Conservation (phyloP, 1,140 invertebrate species). For the Drosophila oshimai region DNA sequence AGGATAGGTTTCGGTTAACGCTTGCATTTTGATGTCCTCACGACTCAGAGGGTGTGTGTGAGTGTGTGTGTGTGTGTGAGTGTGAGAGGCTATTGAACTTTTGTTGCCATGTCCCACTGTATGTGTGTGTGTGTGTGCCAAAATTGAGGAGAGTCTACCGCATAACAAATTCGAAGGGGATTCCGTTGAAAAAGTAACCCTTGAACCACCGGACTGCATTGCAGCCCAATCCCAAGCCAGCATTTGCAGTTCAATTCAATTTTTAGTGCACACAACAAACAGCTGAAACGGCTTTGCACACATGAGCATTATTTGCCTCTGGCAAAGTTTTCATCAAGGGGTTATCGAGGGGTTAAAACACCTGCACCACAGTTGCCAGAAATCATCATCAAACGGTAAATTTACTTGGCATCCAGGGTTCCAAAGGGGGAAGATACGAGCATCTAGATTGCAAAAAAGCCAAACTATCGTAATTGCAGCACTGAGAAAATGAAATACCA, state of each 20-base stretch:
- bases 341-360: constrained; percentile 36
- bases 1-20: constrained; percentile 79
- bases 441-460: not conserved
- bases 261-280: constrained; percentile 53
- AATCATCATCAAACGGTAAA: constrained; percentile 31
- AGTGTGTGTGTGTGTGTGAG: not conserved
- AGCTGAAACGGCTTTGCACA: constrained; percentile 44
- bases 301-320: constrained; percentile 43
- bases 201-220: constrained; percentile 30
- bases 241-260: constrained; percentile 63
- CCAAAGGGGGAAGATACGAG: not conserved
- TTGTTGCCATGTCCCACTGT: constrained; percentile 31
- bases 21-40: constrained; percentile 74
- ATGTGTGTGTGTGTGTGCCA: constrained; percentile 25
- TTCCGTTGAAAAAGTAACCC: constrained; percentile 42
- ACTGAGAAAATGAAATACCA: not conserved
- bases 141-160: constrained; percentile 36
- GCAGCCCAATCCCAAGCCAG: constrained; percentile 7
- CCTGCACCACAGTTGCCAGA: constrained; percentile 26
- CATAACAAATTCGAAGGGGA: constrained; percentile 35
- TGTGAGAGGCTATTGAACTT: constrained; percentile 66
- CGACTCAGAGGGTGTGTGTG: constrained; percentile 4
- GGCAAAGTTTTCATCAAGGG: constrained; percentile 47
- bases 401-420: constrained; percentile 1
- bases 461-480: constrained; percentile 18